Conservation (phyloP, 1,140 invertebrate species). For the Bombus confusus region DNA sequence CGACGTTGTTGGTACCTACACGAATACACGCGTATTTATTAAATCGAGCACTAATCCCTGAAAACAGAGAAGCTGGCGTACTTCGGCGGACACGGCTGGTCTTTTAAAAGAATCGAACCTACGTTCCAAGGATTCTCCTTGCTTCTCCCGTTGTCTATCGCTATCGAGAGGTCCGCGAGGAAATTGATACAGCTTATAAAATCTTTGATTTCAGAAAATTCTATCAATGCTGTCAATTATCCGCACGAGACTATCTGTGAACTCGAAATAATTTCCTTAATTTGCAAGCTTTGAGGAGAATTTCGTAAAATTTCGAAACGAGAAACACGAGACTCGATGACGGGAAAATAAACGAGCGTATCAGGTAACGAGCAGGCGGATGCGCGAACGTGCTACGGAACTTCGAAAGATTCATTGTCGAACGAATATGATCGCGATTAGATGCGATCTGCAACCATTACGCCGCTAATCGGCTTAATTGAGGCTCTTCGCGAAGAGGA, state of each 20-base stretch:
- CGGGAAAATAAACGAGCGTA: constrained; percentile 74
- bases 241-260: no score
- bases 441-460: constrained; percentile 46
- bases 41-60: constrained; percentile 50
- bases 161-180: not conserved
- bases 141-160: not conserved
- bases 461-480: constrained; percentile 42
- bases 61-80: constrained; percentile 37
- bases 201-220: not conserved
- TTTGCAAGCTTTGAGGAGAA: no score
- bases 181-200: not conserved
- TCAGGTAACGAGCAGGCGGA: constrained; percentile 40
- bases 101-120: constrained; percentile 15
- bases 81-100: constrained; percentile 3
- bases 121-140: not conserved
- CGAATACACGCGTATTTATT: constrained; percentile 66
- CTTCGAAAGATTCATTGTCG: constrained; percentile 35
- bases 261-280: no score
- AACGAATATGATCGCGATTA: constrained; percentile 50
- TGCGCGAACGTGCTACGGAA: constrained; percentile 44
- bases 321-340: constrained; percentile 39
- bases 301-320: constrained; percentile 20
- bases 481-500: not conserved
- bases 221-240: no score
- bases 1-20: constrained; percentile 63